Percentiles rank a stretch among this genome's conserved stretches.
These are phyloP conservation scores for Pararge aegeria DNA, from an alignment of 1,140 invertebrate species.

Conservation along the genomic window DNA sequence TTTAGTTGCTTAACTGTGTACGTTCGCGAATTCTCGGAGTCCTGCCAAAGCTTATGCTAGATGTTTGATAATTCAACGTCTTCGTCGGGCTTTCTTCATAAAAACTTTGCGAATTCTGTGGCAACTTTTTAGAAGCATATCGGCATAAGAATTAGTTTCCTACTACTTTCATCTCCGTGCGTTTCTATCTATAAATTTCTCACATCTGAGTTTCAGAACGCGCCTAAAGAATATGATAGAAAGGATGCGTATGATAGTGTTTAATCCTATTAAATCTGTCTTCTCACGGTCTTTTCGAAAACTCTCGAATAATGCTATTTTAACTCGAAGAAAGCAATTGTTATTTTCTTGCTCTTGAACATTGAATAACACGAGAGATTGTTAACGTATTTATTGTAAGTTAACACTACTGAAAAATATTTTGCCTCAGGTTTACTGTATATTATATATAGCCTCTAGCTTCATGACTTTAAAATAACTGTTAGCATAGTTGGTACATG, in stretches of 20 bases:
- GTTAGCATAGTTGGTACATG: too few species aligned
- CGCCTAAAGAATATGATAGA: conserved; percentile 3
- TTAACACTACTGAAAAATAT: background rate
- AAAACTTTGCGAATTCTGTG: background rate
- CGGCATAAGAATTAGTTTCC: too few species aligned
- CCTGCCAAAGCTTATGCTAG: background rate
- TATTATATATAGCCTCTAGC: too few species aligned
- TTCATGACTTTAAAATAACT: too few species aligned
- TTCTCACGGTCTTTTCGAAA: background rate
- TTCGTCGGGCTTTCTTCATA: background rate
- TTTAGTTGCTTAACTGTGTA: background rate
- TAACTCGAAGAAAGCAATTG: conserved; percentile 1
- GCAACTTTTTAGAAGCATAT: background rate
- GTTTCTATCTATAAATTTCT: background rate
- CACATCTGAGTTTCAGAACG: background rate
- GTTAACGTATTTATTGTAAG: background rate
- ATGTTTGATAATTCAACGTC: background rate
- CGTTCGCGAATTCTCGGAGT: too few species aligned
- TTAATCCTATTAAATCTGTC: background rate
- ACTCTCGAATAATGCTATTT: background rate
- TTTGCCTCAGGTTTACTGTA: background rate
- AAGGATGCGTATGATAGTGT: background rate
- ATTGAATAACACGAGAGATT: background rate
- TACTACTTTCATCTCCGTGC: too few species aligned
- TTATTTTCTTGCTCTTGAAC: background rate